Base-by-base conservation (phyloP, 1,140 invertebrate genomes). In the Drosophila triauraria region DNA sequence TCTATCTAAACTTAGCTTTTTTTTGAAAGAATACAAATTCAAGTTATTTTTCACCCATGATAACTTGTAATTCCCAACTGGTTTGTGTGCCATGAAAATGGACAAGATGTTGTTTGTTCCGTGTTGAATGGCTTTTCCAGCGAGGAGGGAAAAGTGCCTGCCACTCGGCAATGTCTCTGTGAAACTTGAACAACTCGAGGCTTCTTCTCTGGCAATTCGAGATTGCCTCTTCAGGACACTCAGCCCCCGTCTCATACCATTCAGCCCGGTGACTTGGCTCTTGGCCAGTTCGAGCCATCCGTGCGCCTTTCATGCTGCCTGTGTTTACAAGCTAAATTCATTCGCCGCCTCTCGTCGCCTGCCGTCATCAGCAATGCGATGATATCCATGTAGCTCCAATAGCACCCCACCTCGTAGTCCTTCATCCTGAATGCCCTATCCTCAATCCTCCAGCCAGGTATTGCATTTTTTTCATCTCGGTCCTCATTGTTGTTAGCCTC, bases 321-420 rank as follows among this genome's bases (percentile, higher is more conserved):
- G 70, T 74, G 70, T 74, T 74, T 74, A 74, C 70, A 74, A 60
- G 68, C 70, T 50, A 74, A 74, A 74, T 60, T 74, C 70, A 74
- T 74, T 60, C 69, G 27, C 43, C 44, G 65, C 20, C 64, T 46
- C 51, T 71, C 47, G 46, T 40, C 67, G 46, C 47, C 67, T 68
- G 67, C 30, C 64, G 48, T 68, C 69, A 56, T 59, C 53, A 50
- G 67, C 67, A 42, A 71, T 60, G 70, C 60, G 70, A 74, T 74
- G 70, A 74, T 74, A 70, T 70, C 67, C 67, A 20, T 44, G 47
- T 20, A 13, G 43, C 51, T n/a, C 60, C 60, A 1, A 25, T 20
- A 13, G 17, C 6, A 8, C 10, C 12, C 9, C 23, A 48, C 43
- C 58, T 15, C 5, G n/a, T 53, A 2, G 10, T 54, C 17, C 51